A percentile compares a stretch with the other conserved stretches of the same genome.
phyloP scores from a whole-genome alignment of 2,113 vertebrate genomes.

The Gnathonemus echidnorhynchus region DNA sequence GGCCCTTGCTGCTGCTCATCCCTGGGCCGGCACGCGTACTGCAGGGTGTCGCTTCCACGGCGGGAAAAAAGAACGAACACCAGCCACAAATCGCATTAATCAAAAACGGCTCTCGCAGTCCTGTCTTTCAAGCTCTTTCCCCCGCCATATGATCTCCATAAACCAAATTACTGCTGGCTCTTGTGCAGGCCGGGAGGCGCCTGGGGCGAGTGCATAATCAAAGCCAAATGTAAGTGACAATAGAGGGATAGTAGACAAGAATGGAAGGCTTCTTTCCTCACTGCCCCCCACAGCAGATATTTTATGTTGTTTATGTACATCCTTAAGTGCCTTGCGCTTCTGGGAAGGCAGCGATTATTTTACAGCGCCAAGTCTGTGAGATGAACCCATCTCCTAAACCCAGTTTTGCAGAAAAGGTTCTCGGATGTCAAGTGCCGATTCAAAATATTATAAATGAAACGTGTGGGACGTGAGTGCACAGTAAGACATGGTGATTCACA shows the following conservation, averaged over 20 bases:
- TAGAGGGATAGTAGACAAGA: constrained; percentile 72
- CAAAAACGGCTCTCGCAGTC: constrained; percentile 74
- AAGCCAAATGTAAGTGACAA: constrained; percentile 92
- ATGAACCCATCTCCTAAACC: constrained; percentile 53
- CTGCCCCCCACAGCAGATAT: constrained; percentile 55
- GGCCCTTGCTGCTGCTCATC: constrained; percentile 55
- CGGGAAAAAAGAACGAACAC: constrained; percentile 74
- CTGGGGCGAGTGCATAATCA: constrained; percentile 77
- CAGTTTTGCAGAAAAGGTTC: constrained; percentile 47
- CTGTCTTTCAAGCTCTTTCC: constrained; percentile 78
- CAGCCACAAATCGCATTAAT: constrained; percentile 78
- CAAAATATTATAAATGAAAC: background rate
- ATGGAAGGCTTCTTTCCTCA: constrained; percentile 46
- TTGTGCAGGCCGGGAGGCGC: constrained; percentile 80
- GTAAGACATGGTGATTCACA: background rate
- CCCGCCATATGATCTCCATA: constrained; percentile 81
- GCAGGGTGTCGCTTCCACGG: constrained; percentile 72
- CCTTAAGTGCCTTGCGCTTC: constrained; percentile 6
- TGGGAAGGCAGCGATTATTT: constrained; percentile 49
- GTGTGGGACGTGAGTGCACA: background rate
- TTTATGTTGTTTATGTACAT: constrained; percentile 35
- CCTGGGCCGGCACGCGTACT: constrained; percentile 60
- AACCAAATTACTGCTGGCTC: constrained; percentile 83
- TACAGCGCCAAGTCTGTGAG: constrained; percentile 45
- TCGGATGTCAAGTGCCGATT: background rate